phyloP scores from a whole-genome alignment of 2,888 invertebrate species.

The Heliconius aoede region DNA sequence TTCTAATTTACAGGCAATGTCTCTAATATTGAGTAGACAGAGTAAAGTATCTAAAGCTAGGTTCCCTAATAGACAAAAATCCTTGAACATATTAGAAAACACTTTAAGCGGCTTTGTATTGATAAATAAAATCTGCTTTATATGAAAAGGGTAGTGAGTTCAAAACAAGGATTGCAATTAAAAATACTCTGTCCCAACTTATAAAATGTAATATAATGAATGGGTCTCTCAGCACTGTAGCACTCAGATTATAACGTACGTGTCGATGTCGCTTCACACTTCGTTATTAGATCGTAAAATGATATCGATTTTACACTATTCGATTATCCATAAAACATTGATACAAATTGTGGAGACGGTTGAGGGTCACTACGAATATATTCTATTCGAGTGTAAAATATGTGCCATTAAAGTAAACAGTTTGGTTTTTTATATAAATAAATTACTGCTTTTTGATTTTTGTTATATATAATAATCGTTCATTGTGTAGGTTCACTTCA shows the following conservation, averaged over 20 bases:
- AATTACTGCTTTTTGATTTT: not conserved
- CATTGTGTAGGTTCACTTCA: not conserved
- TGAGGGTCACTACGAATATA: conserved; percentile 14
- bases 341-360: conserved; percentile 32
- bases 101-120: not conserved
- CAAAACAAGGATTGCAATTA: not conserved
- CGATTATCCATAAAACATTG: conserved; percentile 42
- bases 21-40: not conserved
- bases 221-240: conserved; percentile 26
- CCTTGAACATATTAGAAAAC: not conserved
- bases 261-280: conserved; percentile 37
- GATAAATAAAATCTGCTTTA: not conserved
- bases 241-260: conserved; percentile 25
- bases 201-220: conserved; percentile 10
- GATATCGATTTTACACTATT: conserved; percentile 55
- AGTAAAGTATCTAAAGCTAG: not conserved
- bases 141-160: not conserved
- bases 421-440: not conserved
- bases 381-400: conserved; percentile 6
- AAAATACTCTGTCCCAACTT: conserved; percentile 1
- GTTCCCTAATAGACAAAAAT: not conserved
- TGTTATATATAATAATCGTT: not conserved
- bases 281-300: conserved; percentile 56
- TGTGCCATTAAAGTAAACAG: conserved; percentile 8
- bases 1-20: not conserved